Evolutionary conservation across 1,140 invertebrate genomes (phyloP).

Genomic region (Scaptodrosophila lebanonensis): DNA sequence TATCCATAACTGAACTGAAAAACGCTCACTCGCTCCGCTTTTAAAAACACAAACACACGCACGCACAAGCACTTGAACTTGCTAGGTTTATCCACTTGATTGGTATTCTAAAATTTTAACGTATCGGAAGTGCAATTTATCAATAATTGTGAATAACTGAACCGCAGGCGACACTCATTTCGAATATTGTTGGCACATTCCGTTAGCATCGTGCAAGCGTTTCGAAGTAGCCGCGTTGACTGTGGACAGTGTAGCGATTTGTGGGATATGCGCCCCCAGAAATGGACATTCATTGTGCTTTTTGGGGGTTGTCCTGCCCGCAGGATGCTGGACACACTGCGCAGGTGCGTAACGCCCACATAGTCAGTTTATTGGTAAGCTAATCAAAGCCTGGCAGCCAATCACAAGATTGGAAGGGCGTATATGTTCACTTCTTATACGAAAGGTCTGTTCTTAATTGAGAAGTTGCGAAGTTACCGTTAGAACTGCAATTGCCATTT

Average conservation of each 20-base stretch:
- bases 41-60: slow-evolving; percentile 8
- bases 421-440: too few relatives aligned
- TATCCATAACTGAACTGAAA: slow-evolving; percentile 44
- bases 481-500: too few relatives aligned
- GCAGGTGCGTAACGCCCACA: slow-evolving; percentile 47
- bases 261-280: slow-evolving; percentile 13
- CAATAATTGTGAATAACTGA: slow-evolving; percentile 67
- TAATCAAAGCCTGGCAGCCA: slow-evolving; percentile 12
- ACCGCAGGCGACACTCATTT: slow-evolving; percentile 44
- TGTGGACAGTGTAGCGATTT: slow-evolving; percentile 23
- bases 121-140: slow-evolving; percentile 60
- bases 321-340: slow-evolving; percentile 45
- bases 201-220: slow-evolving; percentile 43
- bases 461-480: too few relatives aligned
- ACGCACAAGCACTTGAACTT: slow-evolving; percentile 39
- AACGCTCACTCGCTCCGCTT: slow-evolving; percentile 19
- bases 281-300: slow-evolving; percentile 16
- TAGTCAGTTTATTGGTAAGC: slow-evolving; percentile 32
- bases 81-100: slow-evolving; percentile 13
- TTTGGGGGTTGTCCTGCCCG: slow-evolving; percentile 27
- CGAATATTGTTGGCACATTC: slow-evolving; percentile 47
- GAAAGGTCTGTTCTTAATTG: too few relatives aligned
- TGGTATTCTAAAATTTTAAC: slow-evolving; percentile 29
- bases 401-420: slow-evolving; percentile 18
- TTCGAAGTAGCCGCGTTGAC: slow-evolving; percentile 53